These are phyloP conservation scores for Tamandua tetradactyla DNA, from an alignment of 2,797 vertebrate species.

Conservation along the genomic window DNA sequence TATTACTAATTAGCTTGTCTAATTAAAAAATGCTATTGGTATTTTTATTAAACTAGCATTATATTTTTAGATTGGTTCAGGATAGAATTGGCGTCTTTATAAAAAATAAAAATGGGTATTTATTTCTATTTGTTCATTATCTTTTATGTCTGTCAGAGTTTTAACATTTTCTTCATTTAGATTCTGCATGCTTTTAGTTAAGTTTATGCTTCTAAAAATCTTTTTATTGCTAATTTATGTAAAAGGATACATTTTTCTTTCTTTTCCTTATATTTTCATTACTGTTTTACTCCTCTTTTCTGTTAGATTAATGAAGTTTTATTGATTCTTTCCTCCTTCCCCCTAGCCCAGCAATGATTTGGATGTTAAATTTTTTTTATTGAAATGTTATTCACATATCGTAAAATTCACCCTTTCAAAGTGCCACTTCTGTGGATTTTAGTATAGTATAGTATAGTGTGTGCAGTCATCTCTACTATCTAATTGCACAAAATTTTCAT, in stretches of 20 bases:
- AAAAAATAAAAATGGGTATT: neutral
- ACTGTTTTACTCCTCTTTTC: neutral
- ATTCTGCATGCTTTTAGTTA: neutral
- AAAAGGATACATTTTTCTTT: neutral
- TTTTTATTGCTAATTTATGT: neutral
- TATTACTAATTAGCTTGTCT: slow-evolving; percentile 30
- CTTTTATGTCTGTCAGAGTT: neutral
- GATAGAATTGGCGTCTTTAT: neutral
- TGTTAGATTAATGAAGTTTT: neutral
- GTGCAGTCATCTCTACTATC: neutral
- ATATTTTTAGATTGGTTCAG: neutral
- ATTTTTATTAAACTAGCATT: neutral
- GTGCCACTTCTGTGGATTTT: neutral
- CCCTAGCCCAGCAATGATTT: neutral
- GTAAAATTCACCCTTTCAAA: neutral
- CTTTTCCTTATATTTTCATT: neutral
- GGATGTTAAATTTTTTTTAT: neutral
- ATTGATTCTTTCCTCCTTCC: neutral
- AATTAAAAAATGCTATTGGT: neutral
- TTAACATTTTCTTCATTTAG: slow-evolving; percentile 2
- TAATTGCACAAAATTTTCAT: neutral
- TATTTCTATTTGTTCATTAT: slow-evolving; percentile 7
- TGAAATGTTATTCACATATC: neutral
- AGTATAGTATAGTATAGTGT: neutral
- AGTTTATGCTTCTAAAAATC: neutral